phyloP scores from a whole-genome alignment of 2,888 invertebrate genomes.

The Aleiodes leptofemur region DNA sequence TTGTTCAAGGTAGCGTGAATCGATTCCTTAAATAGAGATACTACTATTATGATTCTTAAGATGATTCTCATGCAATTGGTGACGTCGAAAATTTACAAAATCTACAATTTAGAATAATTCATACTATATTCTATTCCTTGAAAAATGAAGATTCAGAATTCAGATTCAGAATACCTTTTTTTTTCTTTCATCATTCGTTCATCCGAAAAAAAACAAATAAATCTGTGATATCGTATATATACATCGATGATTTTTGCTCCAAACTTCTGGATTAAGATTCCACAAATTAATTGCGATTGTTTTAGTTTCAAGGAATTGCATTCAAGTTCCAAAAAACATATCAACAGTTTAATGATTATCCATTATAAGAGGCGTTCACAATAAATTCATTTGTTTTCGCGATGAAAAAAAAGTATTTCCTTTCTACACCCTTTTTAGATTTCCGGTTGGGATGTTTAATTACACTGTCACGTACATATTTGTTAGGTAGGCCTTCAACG shows the following conservation, averaged over 20 bases:
- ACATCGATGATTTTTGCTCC: too few species aligned
- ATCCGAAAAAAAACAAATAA: conserved; percentile 1
- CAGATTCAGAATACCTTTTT: conserved; percentile 34
- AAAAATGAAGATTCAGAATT: neutral
- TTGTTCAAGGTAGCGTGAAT: neutral
- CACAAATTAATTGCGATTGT: too few species aligned
- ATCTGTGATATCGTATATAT: too few species aligned
- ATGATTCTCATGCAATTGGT: neutral
- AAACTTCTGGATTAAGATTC: too few species aligned
- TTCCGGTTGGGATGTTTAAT: conserved; percentile 1
- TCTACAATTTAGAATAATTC: neutral
- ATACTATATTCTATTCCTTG: neutral
- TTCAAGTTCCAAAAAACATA: too few species aligned
- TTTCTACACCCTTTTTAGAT: neutral
- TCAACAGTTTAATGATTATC: too few species aligned
- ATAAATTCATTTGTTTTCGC: neutral
- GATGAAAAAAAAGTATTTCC: neutral
- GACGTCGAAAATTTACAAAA: neutral
- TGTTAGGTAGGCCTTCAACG: neutral
- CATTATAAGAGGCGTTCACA: too few species aligned
- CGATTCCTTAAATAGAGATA: conserved; percentile 25
- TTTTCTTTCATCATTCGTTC: conserved; percentile 28
- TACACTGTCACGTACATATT: neutral
- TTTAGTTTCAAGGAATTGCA: too few species aligned
- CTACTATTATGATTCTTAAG: conserved; percentile 4